Conservation (phyloP, 2,888 invertebrate species). For the Masnerella sp. region DNA sequence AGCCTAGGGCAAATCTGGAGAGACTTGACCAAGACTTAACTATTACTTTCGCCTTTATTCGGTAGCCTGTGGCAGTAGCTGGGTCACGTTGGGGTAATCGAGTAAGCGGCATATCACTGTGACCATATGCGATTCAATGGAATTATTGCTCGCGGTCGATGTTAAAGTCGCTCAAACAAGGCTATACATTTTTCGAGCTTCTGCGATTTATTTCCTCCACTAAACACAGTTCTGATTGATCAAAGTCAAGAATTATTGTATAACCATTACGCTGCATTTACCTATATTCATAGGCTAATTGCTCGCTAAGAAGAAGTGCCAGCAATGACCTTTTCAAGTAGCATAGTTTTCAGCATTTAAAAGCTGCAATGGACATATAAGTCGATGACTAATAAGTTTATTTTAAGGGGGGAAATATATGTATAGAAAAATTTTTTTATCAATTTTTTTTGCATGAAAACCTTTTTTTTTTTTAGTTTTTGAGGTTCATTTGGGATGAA, state of each 20-base stretch:
- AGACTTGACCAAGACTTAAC: slow-evolving; percentile 45
- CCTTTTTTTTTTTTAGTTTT: too few relatives aligned
- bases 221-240: slow-evolving; percentile 48
- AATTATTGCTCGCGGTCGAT: slow-evolving; percentile 55
- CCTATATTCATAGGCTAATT: slow-evolving; percentile 29
- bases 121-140: slow-evolving; percentile 57
- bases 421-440: too few relatives aligned
- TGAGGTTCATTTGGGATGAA: too few relatives aligned
- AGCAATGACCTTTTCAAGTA: too few relatives aligned
- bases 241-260: slow-evolving; percentile 47
- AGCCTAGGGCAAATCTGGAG: slow-evolving; percentile 36
- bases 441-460: too few relatives aligned
- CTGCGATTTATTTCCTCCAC: slow-evolving; percentile 41
- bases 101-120: slow-evolving; percentile 60
- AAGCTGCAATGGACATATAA: too few relatives aligned
- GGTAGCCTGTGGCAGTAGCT: slow-evolving; percentile 58
- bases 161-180: slow-evolving; percentile 49
- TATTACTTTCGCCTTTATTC: slow-evolving; percentile 62
- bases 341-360: too few relatives aligned
- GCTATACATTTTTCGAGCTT: slow-evolving; percentile 52
- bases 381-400: too few relatives aligned
- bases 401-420: too few relatives aligned
- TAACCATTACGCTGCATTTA: slow-evolving; percentile 36
- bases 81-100: slow-evolving; percentile 49
- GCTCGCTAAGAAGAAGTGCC: too few relatives aligned